These are phyloP conservation scores for Rissa tridactyla DNA, from an alignment of 2,113 vertebrate species.

Conservation along the genomic window DNA sequence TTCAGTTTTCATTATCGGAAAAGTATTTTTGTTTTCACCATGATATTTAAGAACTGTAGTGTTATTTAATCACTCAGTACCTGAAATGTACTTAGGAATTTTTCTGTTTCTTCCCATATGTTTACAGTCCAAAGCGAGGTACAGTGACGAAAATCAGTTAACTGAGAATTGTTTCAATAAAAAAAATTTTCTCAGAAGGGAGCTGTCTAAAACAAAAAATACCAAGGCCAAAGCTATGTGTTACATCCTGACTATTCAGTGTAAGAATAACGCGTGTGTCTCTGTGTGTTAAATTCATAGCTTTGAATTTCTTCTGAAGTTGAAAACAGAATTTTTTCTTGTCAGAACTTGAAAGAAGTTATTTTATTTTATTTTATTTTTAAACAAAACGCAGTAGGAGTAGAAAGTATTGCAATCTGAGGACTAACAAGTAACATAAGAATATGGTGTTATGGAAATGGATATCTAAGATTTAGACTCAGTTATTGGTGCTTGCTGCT, in stretches of 20 bases:
- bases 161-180: background rate
- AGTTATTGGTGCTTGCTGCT: background rate
- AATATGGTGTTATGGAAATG: background rate
- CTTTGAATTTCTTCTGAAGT: background rate
- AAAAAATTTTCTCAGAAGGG: background rate
- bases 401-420: background rate
- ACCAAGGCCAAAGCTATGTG: background rate
- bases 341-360: background rate
- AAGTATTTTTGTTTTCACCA: background rate
- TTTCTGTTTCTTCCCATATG: background rate
- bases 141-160: background rate
- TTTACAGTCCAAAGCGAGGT: background rate
- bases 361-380: background rate
- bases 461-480: background rate
- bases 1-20: background rate
- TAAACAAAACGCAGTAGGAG: background rate
- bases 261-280: background rate
- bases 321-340: background rate
- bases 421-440: background rate
- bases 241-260: background rate
- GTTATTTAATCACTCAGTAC: background rate
- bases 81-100: fast-evolving
- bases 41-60: background rate
- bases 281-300: background rate
- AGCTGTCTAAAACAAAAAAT: background rate